Evolutionary conservation across 2,113 vertebrate genomes (phyloP), one percentile per base, ranked within the genome.

Genomic region (Callospermophilus lateralis): DNA sequence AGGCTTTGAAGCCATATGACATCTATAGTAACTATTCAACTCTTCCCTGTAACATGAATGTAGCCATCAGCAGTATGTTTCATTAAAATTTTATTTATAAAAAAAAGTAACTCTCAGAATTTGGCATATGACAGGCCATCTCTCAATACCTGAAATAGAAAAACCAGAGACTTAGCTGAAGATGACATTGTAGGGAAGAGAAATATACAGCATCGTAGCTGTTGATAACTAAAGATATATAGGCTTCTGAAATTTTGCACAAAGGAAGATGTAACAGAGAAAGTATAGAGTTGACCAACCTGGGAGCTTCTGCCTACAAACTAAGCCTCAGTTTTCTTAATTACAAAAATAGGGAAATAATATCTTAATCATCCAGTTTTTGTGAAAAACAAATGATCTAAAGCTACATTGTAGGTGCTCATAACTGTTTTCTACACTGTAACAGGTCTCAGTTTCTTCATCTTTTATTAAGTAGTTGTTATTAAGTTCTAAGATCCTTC

Each of bases 381-480:
- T 70, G 5, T 84, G 22, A 95, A 45, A 96, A 96, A 42, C 34
- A 93, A 92, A 86, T 48, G 4, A 55, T 67, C 61, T 34, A 90
- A 73, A 92, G 19, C n/a, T 72, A 48, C 10, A 20, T 53, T 34
- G 30, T 22, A 37, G 15, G 65, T 45, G 8, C 4, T 76, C 28
- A 20, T 74, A 72, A 48, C 39, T 63, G 42, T 51, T 58, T 58
- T 45, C 51, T 58, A 17, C 6, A 39, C 17, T 20, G 9, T 77
- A 70, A 70, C 67, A 58, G 63, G 3, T 80, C 26, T 95, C 15
- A 58, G 28, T 91, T 81, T 74, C 30, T 78, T 84, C 42, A 53
- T 42, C 11, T 11, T 74, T 88, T 78, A 84, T 61, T 85, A 17
- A 80, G 61, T 45, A 73, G 16, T 4, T 68, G 89, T 4, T 1